Base-by-base conservation (phyloP, 2,888 invertebrate genomes). In the Gastrophysa polygoni region DNA sequence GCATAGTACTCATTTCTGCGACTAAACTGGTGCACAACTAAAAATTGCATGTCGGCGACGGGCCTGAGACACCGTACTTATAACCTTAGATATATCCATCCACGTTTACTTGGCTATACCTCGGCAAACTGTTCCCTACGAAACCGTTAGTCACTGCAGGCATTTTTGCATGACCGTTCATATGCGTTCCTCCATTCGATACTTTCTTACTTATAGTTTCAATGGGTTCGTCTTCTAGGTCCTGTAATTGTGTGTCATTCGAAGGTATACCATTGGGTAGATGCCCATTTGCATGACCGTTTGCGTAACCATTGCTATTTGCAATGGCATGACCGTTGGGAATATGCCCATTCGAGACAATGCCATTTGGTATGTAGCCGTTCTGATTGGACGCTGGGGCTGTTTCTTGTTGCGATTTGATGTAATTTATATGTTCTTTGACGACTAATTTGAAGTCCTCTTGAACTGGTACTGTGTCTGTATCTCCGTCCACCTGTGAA, bases 401-500 rank as follows among this genome's bases (percentile, higher is more conserved):
- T 55, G 61, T 34, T 64, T 74, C 44, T 44, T 58, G 32, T 18
- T 66, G 64, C 69, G 70, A 78, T 77, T 74, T 85, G 1, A 88
- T 82, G 68, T 86, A 86, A 69, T 88, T 86, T 79, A 92, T 88
- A 75, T 91, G 87, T 66, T 89, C 88, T 16, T 87, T 82, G 21
- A 93, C 84, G 0, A 90, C 87, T 21, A 87, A 84, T 55, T 88
- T 87, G 80, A 93, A 93, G 77, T 93, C 92, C 21, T 87, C 85
- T 74, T 92, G 91, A 0, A 94, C 93, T 6, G 89, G 88, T 0
- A 86, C 82, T 6, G 90, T 87, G 73, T 94, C 93, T 0, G 94
- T 93, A 73, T 94, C 94, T 0, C 94, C 94, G 75, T 94, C 94
- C 61, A 94, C 90, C 93, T 92, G 59, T 14, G 32, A 29, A 51